Evolutionary conservation across 2,113 vertebrate genomes (phyloP), one percentile per base, ranked within the genome.

Genomic region (Bos taurus): DNA sequence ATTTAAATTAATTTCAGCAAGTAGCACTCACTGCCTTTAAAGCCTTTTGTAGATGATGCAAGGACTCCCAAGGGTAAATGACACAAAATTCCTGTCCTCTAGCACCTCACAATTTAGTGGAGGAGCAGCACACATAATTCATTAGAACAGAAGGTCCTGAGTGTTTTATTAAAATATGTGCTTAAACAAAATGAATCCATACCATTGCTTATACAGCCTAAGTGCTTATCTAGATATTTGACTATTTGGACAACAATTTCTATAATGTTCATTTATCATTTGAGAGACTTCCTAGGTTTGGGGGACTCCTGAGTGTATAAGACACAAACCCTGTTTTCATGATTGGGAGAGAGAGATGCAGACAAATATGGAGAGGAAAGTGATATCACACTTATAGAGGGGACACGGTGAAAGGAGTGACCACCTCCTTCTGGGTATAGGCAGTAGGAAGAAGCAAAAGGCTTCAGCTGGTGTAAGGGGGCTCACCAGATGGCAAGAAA

Each of bases 1-100:
- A 94, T 89, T 95, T 89, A 91, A 86, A 46, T 91, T 77, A 91
- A 92, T 97, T 92, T 92, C 10, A 74, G 16, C 33, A 81, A 84
- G 86, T 17, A 85, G 21, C 26, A 21, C 19, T 59, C 52, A 54
- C 1, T 88, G 21, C 46, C 17, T 83, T 83, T 82, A 87, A 90
- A 95, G 16, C 21, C 40, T 17, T 74, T 81, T 60, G 56, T 33
- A 74, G 57, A 21, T 82, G 46, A 64, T 82, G 3, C 30, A 30
- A 92, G 12, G 10, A 4, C 5, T 89, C 62, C 21, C 33, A 86
- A 86, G 28, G 48, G 36, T 43, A 88, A 91, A 4, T 82, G 88
- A 71, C 52, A 91, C 80, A 74, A 89, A 74, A 94, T 36, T 74
- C 19, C 30, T 74, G 9, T 95, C 28, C 17, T 92, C 25, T 71